Conservation (phyloP, 2,113 vertebrate genomes). For the Dolichallabes microphthalmus region DNA sequence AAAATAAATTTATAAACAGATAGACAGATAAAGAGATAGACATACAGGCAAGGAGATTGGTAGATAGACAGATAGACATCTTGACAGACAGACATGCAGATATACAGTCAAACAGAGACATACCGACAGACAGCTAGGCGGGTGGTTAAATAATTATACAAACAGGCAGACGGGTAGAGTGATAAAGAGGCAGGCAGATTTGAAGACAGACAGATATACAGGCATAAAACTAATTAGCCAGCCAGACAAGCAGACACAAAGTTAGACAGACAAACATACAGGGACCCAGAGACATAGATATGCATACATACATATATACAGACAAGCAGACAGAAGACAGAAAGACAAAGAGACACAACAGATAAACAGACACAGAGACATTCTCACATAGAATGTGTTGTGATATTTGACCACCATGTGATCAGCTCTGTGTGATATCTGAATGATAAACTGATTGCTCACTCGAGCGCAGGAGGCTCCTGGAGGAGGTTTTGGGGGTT, state of each 20-base stretch:
- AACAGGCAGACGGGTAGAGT: too few species aligned
- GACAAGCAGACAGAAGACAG: not conserved
- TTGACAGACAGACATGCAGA: not conserved
- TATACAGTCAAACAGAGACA: not conserved
- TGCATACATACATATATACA: not conserved
- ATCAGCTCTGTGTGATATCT: not conserved
- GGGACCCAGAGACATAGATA: not conserved
- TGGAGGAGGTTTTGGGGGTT: constrained; percentile 85
- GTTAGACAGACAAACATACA: not conserved
- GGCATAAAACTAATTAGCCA: not conserved
- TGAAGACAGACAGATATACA: not conserved
- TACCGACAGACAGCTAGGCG: not conserved
- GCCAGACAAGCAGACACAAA: not conserved
- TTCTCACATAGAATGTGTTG: not conserved
- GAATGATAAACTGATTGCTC: constrained; percentile 61
- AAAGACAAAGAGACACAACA: too few species aligned
- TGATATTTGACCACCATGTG: too few species aligned
- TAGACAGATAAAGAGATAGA: not conserved
- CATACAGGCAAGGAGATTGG: fast-evolving
- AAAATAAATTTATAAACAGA: not conserved
- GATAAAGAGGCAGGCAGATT: not conserved
- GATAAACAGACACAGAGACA: not conserved
- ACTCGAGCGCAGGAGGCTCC: constrained; percentile 89
- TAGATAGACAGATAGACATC: not conserved
- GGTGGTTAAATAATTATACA: too few species aligned